Evolutionary conservation across 2,888 invertebrate species (phyloP), one percentile per base, ranked within the genome.

Genomic region (Biston betularia): DNA sequence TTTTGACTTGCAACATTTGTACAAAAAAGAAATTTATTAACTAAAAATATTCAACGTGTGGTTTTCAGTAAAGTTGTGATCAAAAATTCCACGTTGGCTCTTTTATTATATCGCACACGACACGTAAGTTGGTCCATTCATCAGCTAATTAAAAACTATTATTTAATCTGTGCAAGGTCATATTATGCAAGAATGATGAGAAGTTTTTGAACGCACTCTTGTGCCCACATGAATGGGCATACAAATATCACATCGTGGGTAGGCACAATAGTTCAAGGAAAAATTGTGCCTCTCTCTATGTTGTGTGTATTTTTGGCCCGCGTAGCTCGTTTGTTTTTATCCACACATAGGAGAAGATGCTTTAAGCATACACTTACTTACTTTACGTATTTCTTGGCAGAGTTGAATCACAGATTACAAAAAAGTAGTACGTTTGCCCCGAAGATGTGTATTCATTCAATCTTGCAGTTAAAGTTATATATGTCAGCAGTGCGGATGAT

Each of bases 121-220:
- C 24, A 3, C 2, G 11, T 33, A 33, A 48, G 6, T 33, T 33
- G 24, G 48, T 24, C 11, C 15, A 24, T 6, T 11, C 11, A 11
- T 38, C 3, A 10, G 33, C 11, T 48, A 11, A 10, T 33, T n/a
- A 50, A 42, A 9, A 40, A 42, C 34, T 14, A 35, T 57, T 58
- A 49, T 49, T 58, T 33, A 49, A 58, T 24, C 57, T 57, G 48
- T 61, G 68, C 84, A 85, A 86, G 86, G 86, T 76, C 80, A 79
- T 38, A 67, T 80, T 82, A 77, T 80, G 77, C 80, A 84, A 84
- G 69, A 46, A 34, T 71, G 72, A 79, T 84, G 83, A 81, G 86
- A 85, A 85, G 75, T 65, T 72, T 71, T 70, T 71, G 67, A 49
- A 44, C 57, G 44, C 45, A 35, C 38, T 56, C 24, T 15, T 53